Base-by-base conservation (phyloP, 2,797 vertebrate species). In the Brachymystax lenok region DNA sequence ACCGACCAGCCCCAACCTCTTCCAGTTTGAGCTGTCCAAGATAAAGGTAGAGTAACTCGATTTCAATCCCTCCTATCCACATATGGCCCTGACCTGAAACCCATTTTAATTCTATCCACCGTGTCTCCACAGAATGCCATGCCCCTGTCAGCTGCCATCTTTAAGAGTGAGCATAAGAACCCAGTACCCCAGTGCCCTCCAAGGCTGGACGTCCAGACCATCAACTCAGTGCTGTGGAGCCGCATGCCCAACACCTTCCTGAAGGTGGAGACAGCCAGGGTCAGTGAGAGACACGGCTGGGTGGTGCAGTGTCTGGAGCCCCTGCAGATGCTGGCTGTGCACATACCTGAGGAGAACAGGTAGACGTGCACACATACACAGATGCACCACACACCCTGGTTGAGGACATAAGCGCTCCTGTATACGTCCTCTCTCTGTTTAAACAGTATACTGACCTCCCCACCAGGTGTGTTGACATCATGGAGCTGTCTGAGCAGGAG, bases 261-360 rank as follows among this genome's bases (percentile, higher is more conserved):
- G 46, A 96, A 96, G 77, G 97, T 98, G 79, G 98, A 99, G 84
- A 97, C 93, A 0, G 95, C 96, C 64, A 93, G 96, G 0, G 96
- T 98, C 85, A 99, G 96, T 51, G 98, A 99, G 86, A 94, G 97
- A 16, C 98, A 99, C 0, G 98, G 98, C 80, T 99, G 98, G 98
- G 92, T 96, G 74, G 95, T 98, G 46, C 98, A 98, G 87, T 99
- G 98, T 84, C 85, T 96, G 88, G 97, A 99, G 75, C 96, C 98
- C 7, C 90, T 99, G 85, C 97, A 99, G 91, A 98, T 99, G 97
- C 93, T 99, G 96, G 98, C 96, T 0, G 95, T 99, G 17, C 95
- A 99, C 82, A 99, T 99, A 85, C 98, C 98, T 0, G 98, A 99
- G 83, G 98, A 99, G 91, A 99, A 67, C 64, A 67, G 64, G 64